Evolutionary conservation across 2,113 vertebrate genomes (phyloP).

Genomic region (Phylloscopus trochilus): DNA sequence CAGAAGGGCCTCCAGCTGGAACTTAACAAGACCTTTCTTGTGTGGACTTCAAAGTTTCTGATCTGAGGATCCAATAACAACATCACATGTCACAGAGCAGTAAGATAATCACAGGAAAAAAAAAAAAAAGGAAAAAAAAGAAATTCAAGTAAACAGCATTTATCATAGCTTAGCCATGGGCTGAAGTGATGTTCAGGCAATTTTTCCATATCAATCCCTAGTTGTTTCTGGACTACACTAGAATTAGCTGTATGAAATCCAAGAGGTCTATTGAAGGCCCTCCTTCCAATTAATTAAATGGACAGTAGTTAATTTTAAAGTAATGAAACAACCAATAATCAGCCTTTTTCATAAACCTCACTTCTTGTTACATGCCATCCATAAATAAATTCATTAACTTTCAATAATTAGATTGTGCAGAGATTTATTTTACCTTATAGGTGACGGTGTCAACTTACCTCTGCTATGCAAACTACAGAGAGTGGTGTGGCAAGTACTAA

Average conservation of each 20-base stretch:
- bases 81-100: neutral
- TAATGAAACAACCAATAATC: neutral
- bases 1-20: neutral
- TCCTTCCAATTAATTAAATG: neutral
- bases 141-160: neutral
- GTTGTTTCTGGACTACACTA: neutral
- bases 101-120: neutral
- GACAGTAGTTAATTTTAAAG: neutral
- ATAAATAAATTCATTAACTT: neutral
- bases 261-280: rapidly evolving
- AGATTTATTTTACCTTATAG: neutral
- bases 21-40: neutral
- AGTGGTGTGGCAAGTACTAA: neutral
- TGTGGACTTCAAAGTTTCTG: neutral
- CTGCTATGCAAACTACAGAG: neutral
- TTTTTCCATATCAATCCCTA: neutral
- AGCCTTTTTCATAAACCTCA: neutral
- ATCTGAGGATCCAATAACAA: neutral
- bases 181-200: neutral
- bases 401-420: neutral
- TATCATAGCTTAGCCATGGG: neutral
- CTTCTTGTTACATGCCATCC: neutral
- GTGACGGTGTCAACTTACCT: rapidly evolving
- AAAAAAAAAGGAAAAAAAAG: neutral
- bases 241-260: neutral